These are phyloP conservation scores for Leucoraja ocellata DNA, from an alignment of 2,797 vertebrate genomes.

Conservation along the genomic window DNA sequence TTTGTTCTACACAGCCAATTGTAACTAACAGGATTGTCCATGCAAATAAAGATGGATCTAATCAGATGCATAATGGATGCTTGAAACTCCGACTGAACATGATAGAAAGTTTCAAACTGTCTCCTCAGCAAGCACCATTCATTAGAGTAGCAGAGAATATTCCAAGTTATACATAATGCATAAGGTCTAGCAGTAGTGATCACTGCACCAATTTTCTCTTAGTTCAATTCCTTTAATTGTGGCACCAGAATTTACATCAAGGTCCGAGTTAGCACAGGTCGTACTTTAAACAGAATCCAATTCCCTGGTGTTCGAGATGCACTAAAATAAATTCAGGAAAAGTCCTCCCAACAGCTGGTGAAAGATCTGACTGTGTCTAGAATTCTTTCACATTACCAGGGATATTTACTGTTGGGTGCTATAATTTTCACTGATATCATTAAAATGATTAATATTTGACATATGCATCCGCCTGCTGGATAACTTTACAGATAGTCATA, in stretches of 20 bases:
- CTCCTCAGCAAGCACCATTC: not conserved
- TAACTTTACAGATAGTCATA: not conserved
- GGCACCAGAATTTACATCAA: not conserved
- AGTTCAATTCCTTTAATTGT: constrained; percentile 7
- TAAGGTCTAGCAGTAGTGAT: not conserved
- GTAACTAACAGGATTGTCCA: not conserved
- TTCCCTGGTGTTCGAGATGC: not conserved
- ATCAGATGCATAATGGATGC: not conserved
- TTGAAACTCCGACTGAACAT: not conserved
- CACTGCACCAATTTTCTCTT: not conserved
- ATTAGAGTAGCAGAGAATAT: too few relatives aligned
- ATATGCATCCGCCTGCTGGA: not conserved
- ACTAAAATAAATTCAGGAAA: not conserved
- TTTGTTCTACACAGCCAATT: not conserved
- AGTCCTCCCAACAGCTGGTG: not conserved
- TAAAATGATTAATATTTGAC: not conserved
- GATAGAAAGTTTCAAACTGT: not conserved
- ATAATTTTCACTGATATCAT: not conserved
- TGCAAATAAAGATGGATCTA: not conserved
- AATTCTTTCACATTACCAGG: not conserved
- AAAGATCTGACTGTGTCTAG: not conserved
- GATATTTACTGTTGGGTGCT: too few relatives aligned
- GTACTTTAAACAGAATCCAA: not conserved
- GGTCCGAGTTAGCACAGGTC: not conserved
- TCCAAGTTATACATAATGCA: not conserved